These are phyloP conservation scores for Calliphora vomitoria DNA, from an alignment of 2,888 invertebrate species.

Conservation along the genomic window DNA sequence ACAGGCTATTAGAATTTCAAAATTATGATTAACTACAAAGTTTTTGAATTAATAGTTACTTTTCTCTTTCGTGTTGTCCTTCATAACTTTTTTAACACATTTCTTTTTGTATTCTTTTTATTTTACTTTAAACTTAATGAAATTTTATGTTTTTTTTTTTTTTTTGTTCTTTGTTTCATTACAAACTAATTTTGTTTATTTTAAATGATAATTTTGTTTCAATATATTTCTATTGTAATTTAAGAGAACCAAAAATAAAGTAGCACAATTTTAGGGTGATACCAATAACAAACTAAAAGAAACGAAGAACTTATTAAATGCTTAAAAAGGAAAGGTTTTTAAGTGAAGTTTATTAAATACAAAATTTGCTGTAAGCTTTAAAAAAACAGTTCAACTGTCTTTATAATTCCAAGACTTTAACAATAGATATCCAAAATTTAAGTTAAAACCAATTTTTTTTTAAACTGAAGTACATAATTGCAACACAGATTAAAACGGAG, in stretches of 20 bases:
- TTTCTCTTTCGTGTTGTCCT: neutral
- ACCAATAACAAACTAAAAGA: conserved; percentile 40
- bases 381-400: conserved; percentile 61
- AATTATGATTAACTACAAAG: neutral
- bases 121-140: conserved; percentile 70
- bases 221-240: conserved; percentile 54
- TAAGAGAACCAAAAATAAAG: conserved; percentile 25
- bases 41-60: neutral
- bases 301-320: conserved; percentile 26
- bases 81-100: neutral
- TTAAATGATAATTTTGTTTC: conserved; percentile 61
- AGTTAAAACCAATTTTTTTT: conserved; percentile 8
- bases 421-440: conserved; percentile 12
- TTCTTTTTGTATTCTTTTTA: conserved; percentile 26
- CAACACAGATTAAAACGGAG: conserved; percentile 3
- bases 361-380: conserved; percentile 20
- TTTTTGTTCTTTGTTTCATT: conserved; percentile 61
- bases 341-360: conserved; percentile 42
- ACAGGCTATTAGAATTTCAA: too few relatives aligned
- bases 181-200: conserved; percentile 67
- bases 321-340: conserved; percentile 47
- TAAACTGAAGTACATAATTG: conserved; percentile 13
- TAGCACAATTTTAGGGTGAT: conserved; percentile 13
- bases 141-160: conserved; percentile 60
- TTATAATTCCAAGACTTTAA: conserved; percentile 16